phyloP scores from a whole-genome alignment of 2,113 vertebrate genomes.

The Misgurnus mizolepis region DNA sequence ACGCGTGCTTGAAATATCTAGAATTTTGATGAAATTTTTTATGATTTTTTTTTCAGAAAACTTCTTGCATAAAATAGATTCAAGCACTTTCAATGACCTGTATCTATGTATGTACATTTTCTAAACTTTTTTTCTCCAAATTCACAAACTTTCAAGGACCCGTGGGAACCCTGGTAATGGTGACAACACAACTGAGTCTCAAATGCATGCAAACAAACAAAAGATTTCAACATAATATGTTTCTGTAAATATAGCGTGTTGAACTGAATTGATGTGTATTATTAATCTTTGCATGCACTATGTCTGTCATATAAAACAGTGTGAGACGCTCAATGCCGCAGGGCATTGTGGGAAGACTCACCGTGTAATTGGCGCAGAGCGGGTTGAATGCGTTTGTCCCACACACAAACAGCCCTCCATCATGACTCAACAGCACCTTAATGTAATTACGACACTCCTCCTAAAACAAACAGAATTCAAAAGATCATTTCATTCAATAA shows the following conservation, averaged over 20 bases:
- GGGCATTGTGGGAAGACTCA: slow-evolving; percentile 72
- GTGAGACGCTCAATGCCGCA: background rate
- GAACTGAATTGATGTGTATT: background rate
- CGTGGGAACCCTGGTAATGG: too few species aligned
- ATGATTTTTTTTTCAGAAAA: too few species aligned
- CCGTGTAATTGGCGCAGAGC: slow-evolving; percentile 93
- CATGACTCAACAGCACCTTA: slow-evolving; percentile 89
- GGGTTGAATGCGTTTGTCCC: slow-evolving; percentile 98
- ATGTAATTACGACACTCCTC: slow-evolving; percentile 95
- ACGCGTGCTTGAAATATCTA: too few species aligned
- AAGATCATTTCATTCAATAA: background rate
- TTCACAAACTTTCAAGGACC: too few species aligned
- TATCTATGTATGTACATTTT: too few species aligned
- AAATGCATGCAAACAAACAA: too few species aligned
- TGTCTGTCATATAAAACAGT: slow-evolving; percentile 18
- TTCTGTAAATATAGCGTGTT: background rate
- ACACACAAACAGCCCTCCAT: slow-evolving; percentile 88
- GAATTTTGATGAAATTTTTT: too few species aligned
- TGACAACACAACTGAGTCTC: too few species aligned
- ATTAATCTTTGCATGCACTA: background rate
- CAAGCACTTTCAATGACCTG: too few species aligned
- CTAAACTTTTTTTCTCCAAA: too few species aligned
- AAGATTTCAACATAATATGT: background rate
- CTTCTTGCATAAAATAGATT: too few species aligned
- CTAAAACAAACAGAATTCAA: slow-evolving; percentile 64